A percentile compares a stretch with the other conserved stretches of the same genome.
These are phyloP conservation scores for Heliornis fulica DNA, from an alignment of 2,113 vertebrate genomes.

Conservation along the genomic window DNA sequence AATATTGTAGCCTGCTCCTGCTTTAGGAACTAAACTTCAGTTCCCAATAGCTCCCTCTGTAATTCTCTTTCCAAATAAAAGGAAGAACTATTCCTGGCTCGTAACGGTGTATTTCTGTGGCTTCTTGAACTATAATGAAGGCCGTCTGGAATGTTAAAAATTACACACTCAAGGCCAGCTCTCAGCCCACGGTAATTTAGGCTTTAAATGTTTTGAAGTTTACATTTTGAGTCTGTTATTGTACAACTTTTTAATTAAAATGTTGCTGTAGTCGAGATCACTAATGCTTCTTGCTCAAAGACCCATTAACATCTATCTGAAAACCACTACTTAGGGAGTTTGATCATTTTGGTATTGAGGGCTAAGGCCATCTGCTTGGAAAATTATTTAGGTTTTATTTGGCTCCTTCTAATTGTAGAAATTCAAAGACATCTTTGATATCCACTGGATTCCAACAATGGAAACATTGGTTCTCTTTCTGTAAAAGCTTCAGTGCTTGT, in stretches of 20 bases:
- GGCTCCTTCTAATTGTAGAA: slow-evolving; percentile 56
- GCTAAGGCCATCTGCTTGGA: slow-evolving; percentile 22
- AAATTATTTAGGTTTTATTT: slow-evolving; percentile 34
- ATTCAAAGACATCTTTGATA: slow-evolving; percentile 54
- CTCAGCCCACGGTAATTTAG: slow-evolving; percentile 68
- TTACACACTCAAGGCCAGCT: slow-evolving; percentile 45
- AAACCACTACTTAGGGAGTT: slow-evolving; percentile 11
- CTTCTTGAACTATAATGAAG: slow-evolving; percentile 74
- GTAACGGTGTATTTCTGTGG: slow-evolving; percentile 80
- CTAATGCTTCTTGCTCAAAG: background rate
- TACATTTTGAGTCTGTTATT: slow-evolving; percentile 60
- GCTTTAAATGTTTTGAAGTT: slow-evolving; percentile 52
- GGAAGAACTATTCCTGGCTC: slow-evolving; percentile 82
- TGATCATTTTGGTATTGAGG: background rate
- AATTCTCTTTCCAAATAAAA: slow-evolving; percentile 87
- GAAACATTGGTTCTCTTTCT: background rate
- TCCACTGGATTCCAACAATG: slow-evolving; percentile 6
- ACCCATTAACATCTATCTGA: slow-evolving; percentile 4
- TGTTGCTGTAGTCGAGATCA: background rate
- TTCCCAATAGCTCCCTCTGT: slow-evolving; percentile 74
- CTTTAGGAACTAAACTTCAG: slow-evolving; percentile 64
- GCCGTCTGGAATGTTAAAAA: slow-evolving; percentile 79
- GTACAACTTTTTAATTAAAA: slow-evolving; percentile 65
- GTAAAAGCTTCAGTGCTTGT: background rate
- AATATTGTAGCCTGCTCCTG: slow-evolving; percentile 71